phyloP scores from a whole-genome alignment of 2,888 invertebrate species.

The Sycophila texana region DNA sequence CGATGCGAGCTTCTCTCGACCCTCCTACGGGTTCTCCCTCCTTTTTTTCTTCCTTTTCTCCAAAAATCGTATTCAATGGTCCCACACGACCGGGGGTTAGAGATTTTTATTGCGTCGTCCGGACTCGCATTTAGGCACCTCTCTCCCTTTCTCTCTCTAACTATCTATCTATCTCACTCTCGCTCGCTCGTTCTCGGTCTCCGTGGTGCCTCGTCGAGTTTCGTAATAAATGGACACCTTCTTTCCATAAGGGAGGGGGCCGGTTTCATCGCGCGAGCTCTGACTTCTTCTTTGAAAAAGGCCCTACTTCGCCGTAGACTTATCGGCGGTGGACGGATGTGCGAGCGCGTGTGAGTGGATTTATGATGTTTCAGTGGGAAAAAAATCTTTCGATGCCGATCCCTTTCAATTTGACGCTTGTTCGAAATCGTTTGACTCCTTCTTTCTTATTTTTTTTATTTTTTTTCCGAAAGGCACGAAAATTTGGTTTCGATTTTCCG shows the following conservation, averaged over 20 bases:
- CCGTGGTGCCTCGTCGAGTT: slow-evolving; percentile 12
- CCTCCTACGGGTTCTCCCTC: slow-evolving; percentile 18
- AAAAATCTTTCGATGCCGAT: background rate
- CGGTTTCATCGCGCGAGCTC: slow-evolving; percentile 9
- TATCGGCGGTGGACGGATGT: background rate
- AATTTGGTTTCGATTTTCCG: background rate
- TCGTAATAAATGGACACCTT: slow-evolving; percentile 41
- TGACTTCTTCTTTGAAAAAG: slow-evolving; percentile 30
- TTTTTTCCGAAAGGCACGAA: background rate
- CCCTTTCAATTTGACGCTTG: background rate
- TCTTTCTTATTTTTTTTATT: background rate
- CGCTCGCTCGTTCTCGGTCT: too few species aligned
- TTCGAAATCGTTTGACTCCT: slow-evolving; percentile 9
- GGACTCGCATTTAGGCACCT: too few species aligned
- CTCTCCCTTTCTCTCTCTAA: background rate
- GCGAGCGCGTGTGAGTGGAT: slow-evolving; percentile 9
- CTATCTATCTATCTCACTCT: too few species aligned
- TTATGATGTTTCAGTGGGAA: slow-evolving; percentile 11
- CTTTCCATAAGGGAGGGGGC: background rate
- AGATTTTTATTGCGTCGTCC: slow-evolving; percentile 41
- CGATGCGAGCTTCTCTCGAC: background rate
- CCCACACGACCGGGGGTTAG: slow-evolving; percentile 34
- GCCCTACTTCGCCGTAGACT: slow-evolving; percentile 5
- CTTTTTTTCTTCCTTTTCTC: slow-evolving; percentile 7
- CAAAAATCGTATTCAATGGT: slow-evolving; percentile 42